A percentile compares a stretch with the other conserved stretches of the same genome.
phyloP scores from a whole-genome alignment of 2,888 invertebrate genomes.

The Eustalomyia histrio region DNA sequence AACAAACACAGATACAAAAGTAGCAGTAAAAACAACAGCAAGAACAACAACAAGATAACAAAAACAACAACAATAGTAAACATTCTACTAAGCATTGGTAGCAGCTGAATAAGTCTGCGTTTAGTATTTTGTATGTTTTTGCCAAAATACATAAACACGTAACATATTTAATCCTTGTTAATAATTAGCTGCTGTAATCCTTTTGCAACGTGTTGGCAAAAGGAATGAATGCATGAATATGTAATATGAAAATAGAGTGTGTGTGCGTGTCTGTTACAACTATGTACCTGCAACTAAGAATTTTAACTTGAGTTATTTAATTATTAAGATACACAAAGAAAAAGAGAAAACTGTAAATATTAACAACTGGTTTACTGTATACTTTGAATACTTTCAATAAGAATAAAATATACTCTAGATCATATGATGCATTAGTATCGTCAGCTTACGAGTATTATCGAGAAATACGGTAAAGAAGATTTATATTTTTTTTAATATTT shows the following conservation, averaged over 20 bases:
- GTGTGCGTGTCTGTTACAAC: not conserved
- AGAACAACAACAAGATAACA: not conserved
- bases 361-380: conserved; percentile 55
- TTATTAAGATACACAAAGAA: conserved; percentile 38
- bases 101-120: conserved; percentile 27
- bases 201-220: conserved; percentile 55
- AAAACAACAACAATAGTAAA: conserved; percentile 1
- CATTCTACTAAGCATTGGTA: conserved; percentile 1
- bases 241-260: not conserved
- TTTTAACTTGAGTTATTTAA: conserved; percentile 26
- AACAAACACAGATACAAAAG: conserved; percentile 33
- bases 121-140: conserved; percentile 2
- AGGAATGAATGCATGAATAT: not conserved
- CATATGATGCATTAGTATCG: conserved; percentile 13
- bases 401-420: not conserved
- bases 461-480: too few relatives aligned
- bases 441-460: too few relatives aligned
- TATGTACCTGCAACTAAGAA: conserved; percentile 9
- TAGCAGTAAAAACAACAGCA: not conserved
- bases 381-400: not conserved
- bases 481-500: too few relatives aligned
- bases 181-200: conserved; percentile 70
- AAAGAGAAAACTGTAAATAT: not conserved
- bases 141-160: conserved; percentile 64
- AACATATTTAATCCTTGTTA: conserved; percentile 68